Percentiles rank a stretch among this genome's conserved stretches.
These are phyloP conservation scores for Macrophya alboannulata DNA, from an alignment of 2,888 invertebrate species.

Conservation along the genomic window DNA sequence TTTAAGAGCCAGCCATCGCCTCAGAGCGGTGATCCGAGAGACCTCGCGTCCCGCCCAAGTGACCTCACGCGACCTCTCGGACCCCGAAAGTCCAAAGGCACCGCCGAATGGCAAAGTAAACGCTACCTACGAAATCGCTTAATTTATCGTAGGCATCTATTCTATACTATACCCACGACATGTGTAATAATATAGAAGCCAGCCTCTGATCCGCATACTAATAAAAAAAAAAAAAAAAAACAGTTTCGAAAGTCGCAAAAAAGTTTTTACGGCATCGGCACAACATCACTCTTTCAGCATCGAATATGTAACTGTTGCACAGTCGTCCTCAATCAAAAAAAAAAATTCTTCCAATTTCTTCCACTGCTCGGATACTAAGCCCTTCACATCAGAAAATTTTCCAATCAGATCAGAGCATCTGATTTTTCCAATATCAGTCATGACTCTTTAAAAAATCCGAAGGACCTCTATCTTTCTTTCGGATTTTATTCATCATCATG, in stretches of 20 bases:
- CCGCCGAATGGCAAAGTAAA: slow-evolving; percentile 72
- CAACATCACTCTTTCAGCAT: not conserved
- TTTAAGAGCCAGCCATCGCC: not conserved
- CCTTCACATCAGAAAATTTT: not conserved
- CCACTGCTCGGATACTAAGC: not conserved
- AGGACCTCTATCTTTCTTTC: not conserved
- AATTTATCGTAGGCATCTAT: slow-evolving; percentile 38
- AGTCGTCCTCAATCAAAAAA: not conserved
- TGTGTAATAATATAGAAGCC: slow-evolving; percentile 1
- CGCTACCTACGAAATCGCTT: slow-evolving; percentile 56
- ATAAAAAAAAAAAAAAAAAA: not conserved
- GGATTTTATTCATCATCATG: not conserved
- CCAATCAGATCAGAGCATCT: not conserved
- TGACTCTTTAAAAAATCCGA: not conserved
- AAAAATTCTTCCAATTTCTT: not conserved
- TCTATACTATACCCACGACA: not conserved
- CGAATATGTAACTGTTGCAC: not conserved
- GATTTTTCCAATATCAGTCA: not conserved
- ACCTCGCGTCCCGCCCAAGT: slow-evolving; percentile 66
- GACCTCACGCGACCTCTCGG: slow-evolving; percentile 69
- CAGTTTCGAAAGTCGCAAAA: not conserved
- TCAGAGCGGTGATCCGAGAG: slow-evolving; percentile 18
- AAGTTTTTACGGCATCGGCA: not conserved
- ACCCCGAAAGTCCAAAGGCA: slow-evolving; percentile 66
- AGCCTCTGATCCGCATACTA: not conserved